Base-by-base conservation (phyloP, 2,797 vertebrate genomes). In the Moxostoma hubbsi region DNA sequence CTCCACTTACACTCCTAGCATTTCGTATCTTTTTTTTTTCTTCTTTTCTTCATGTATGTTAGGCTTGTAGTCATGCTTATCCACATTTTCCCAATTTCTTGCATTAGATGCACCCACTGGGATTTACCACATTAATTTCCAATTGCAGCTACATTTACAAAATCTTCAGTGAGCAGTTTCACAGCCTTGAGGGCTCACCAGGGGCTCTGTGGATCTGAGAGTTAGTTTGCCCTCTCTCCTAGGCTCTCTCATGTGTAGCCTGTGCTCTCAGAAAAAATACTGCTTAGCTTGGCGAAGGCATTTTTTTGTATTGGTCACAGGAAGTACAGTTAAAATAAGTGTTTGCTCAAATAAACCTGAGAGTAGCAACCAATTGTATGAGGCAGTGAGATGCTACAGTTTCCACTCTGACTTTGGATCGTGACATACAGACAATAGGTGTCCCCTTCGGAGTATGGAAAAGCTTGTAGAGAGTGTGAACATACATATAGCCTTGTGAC, bases 61-160 rank as follows among this genome's bases (percentile, higher is more conserved):
- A 54, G 11, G n/a, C 67, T 51, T 57, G 15, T 54, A 15, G 51
- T 73, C 18, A 75, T 47, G 57, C 49, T 15, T 64, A 63, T 11
- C 61, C 70, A 58, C 49, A 58, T 73, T 65, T 77, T 54, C 85
- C 57, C 46, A 68, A 59, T 82, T 89, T 85, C 85, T 91, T 89
- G 85, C 87, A 87, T 86, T 67, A 84, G 83, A 81, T 36, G 79
- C 65, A 75, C 71, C 87, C 83, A 71, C 78, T 86, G 86, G 89
- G 88, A 92, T 87, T 78, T 63, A 81, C 83, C 86, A 90, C 84
- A 91, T 91, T 92, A 84, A 90, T 88, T 89, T 87, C 64, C 87
- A 61, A 83, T 85, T 85, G 87, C 79, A 81, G 77, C 79, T 88
- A 87, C 80, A 89, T 86, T 86, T 81, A 77, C 83, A 85, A 85